phyloP scores from a whole-genome alignment of 2,888 invertebrate genomes.

The Dysmachus trigonus region DNA sequence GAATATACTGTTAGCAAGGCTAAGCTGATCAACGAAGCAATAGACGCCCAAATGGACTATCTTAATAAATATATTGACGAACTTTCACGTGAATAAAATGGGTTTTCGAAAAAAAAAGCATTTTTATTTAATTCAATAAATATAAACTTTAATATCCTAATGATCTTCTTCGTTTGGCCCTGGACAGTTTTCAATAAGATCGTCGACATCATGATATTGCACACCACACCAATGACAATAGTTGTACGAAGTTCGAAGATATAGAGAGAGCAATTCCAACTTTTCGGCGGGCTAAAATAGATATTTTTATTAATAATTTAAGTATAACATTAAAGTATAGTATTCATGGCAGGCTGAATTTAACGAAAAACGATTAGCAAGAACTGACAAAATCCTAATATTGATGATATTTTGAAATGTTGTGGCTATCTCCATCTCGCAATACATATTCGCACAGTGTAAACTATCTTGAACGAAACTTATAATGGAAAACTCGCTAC shows the following conservation, averaged over 20 bases:
- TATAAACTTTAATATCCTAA: conserved; percentile 51
- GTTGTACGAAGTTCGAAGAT: conserved; percentile 74
- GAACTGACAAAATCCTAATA: no score
- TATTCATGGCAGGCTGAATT: no score
- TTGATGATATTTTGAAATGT: no score
- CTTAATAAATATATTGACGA: conserved; percentile 5
- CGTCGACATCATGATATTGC: conserved; percentile 71
- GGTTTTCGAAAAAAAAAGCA: background rate
- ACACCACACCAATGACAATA: conserved; percentile 86
- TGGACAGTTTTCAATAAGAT: conserved; percentile 72
- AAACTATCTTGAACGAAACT: no score
- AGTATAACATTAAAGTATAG: no score
- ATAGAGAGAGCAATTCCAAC: conserved; percentile 70
- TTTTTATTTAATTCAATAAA: background rate
- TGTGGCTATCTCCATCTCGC: no score
- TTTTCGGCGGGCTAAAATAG: conserved; percentile 66
- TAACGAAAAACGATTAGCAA: no score
- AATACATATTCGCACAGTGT: no score
- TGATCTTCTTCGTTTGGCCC: conserved; percentile 73
- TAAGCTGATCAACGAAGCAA: background rate
- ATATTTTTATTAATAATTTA: background rate
- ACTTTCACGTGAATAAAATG: background rate
- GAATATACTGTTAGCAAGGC: background rate
- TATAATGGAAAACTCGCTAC: no score
- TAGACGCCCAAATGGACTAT: conserved; percentile 1